Percentiles rank a stretch among this genome's conserved stretches.
phyloP scores from a whole-genome alignment of 2,113 vertebrate species.

The Baryphthengus martii region DNA sequence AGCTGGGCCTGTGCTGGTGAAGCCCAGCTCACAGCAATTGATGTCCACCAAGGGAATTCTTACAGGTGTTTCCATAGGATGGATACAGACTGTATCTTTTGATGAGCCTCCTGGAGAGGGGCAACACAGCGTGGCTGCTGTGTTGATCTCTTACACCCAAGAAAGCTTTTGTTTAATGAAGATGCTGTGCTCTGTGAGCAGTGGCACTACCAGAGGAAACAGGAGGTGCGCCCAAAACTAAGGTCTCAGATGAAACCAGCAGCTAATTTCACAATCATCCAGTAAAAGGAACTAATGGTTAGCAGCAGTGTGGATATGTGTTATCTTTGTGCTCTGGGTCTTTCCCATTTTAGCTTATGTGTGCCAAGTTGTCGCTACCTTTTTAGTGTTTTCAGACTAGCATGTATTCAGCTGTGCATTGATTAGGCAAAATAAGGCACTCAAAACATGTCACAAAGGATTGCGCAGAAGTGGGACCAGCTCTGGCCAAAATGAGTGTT shows the following conservation, averaged over 20 bases:
- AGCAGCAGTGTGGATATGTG: background rate
- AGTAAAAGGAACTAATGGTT: background rate
- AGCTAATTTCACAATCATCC: background rate
- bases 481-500: background rate
- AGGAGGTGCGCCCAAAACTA: background rate
- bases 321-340: background rate
- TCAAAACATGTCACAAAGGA: background rate
- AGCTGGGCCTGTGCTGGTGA: background rate
- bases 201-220: background rate
- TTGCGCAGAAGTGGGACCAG: fast-evolving
- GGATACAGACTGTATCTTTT: background rate
- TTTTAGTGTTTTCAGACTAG: background rate
- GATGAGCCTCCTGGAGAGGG: background rate
- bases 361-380: background rate
- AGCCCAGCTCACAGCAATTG: background rate
- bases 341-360: background rate
- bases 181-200: background rate
- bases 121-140: too few species aligned
- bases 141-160: background rate
- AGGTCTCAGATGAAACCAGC: background rate
- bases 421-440: background rate
- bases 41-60: background rate
- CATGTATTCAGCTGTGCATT: background rate
- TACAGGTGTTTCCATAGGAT: background rate
- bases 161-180: background rate